Conservation (phyloP, 1,140 invertebrate species). For the Danaus plexippus region DNA sequence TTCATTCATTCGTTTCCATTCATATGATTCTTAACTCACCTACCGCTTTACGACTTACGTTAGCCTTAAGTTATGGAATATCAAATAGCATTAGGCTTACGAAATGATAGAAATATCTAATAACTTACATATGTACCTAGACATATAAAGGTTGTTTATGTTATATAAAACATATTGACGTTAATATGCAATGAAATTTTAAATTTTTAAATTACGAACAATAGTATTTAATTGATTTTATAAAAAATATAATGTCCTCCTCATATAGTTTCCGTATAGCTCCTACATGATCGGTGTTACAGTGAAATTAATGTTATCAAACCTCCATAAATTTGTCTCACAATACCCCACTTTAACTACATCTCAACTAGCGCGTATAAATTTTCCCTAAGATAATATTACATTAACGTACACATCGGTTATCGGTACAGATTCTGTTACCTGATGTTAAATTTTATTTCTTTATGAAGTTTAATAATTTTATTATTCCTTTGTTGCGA, state of each 20-base stretch:
- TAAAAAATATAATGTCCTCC: no score
- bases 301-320: constrained; percentile 12
- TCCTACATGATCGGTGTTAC: no score
- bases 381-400: constrained; percentile 49
- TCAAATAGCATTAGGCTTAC: no score
- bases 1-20: constrained; percentile 28
- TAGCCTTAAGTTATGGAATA: neutral
- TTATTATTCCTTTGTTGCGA: constrained; percentile 50
- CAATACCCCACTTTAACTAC: constrained; percentile 19
- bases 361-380: constrained; percentile 31
- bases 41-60: neutral
- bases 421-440: constrained; percentile 50
- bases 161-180: no score
- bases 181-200: no score
- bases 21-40: constrained; percentile 9
- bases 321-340: constrained; percentile 17
- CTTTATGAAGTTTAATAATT: constrained; percentile 61
- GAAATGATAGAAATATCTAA: no score
- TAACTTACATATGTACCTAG: no score
- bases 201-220: no score
- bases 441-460: constrained; percentile 61
- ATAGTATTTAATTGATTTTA: no score
- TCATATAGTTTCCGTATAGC: no score
- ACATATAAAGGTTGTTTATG: no score
- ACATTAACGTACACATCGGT: constrained; percentile 40